Evolutionary conservation across 2,888 invertebrate genomes (phyloP).

Genomic region (Tenthredo notha): DNA sequence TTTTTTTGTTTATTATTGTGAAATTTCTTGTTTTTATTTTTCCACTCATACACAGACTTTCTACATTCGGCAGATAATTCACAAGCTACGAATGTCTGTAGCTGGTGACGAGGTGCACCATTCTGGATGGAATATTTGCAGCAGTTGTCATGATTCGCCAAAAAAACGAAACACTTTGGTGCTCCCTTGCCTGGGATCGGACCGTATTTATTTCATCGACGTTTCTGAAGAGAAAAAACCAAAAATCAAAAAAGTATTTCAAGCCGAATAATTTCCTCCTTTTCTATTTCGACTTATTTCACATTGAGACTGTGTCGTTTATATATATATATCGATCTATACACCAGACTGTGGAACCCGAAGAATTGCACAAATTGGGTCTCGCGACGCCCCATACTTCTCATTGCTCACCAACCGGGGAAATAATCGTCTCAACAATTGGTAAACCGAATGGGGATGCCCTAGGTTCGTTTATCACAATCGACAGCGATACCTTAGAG

Average conservation of each 20-base stretch:
- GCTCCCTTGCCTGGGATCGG: conserved; percentile 89
- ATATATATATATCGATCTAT: too few species aligned
- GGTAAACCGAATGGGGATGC: conserved; percentile 92
- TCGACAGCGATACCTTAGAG: conserved; percentile 90
- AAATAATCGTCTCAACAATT: conserved; percentile 97
- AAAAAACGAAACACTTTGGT: conserved; percentile 88
- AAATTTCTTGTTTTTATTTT: not conserved
- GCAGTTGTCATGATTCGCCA: conserved; percentile 88
- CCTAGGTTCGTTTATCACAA: conserved; percentile 92
- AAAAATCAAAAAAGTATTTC: conserved; percentile 84
- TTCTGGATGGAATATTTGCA: conserved; percentile 98
- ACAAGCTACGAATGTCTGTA: conserved; percentile 89
- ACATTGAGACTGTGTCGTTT: not conserved
- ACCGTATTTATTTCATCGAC: conserved; percentile 92
- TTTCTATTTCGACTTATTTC: not conserved
- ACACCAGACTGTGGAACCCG: conserved; percentile 87
- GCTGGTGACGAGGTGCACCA: conserved; percentile 95
- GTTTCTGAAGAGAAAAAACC: conserved; percentile 87
- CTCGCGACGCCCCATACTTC: conserved; percentile 95
- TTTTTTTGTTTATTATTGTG: too few species aligned
- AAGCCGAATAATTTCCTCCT: too few species aligned
- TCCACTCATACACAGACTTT: not conserved
- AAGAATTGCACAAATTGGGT: conserved; percentile 87
- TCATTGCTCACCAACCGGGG: conserved; percentile 95
- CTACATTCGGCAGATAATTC: conserved; percentile 85